phyloP scores from a whole-genome alignment of 1,140 invertebrate genomes.

The Lasioglossum albipes region DNA sequence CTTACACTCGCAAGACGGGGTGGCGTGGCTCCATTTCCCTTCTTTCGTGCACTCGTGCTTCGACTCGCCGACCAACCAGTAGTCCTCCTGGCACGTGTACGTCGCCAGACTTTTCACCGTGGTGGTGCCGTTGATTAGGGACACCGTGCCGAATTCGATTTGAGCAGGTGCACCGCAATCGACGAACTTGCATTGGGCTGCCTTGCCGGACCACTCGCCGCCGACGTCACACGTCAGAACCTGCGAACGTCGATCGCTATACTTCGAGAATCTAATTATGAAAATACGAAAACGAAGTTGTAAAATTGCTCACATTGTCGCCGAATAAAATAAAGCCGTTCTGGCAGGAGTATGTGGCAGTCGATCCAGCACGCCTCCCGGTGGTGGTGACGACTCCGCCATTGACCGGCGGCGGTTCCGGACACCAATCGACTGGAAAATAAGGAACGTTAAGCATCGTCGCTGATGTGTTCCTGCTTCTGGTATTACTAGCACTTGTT shows the following conservation, averaged over 20 bases:
- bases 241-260: conserved; percentile 74
- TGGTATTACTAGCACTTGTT: not conserved
- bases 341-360: conserved; percentile 89
- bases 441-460: conserved; percentile 19
- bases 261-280: not conserved
- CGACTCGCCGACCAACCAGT: conserved; percentile 88
- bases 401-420: conserved; percentile 86
- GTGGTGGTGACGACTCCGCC: conserved; percentile 86
- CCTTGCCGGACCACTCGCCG: conserved; percentile 89
- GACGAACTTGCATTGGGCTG: conserved; percentile 90
- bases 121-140: conserved; percentile 88
- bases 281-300: not conserved
- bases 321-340: conserved; percentile 92
- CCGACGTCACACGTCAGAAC: conserved; percentile 89
- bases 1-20: conserved; percentile 92
- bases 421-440: conserved; percentile 88
- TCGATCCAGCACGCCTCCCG: conserved; percentile 87
- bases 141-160: conserved; percentile 87
- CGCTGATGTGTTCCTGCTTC: not conserved
- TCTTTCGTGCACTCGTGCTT: conserved; percentile 88
- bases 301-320: conserved; percentile 82
- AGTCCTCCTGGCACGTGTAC: conserved; percentile 90
- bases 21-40: conserved; percentile 92
- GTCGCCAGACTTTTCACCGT: conserved; percentile 87
- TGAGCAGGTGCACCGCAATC: conserved; percentile 92